Conservation (phyloP, 2,113 vertebrate genomes). For the Macquaria ambigua region DNA sequence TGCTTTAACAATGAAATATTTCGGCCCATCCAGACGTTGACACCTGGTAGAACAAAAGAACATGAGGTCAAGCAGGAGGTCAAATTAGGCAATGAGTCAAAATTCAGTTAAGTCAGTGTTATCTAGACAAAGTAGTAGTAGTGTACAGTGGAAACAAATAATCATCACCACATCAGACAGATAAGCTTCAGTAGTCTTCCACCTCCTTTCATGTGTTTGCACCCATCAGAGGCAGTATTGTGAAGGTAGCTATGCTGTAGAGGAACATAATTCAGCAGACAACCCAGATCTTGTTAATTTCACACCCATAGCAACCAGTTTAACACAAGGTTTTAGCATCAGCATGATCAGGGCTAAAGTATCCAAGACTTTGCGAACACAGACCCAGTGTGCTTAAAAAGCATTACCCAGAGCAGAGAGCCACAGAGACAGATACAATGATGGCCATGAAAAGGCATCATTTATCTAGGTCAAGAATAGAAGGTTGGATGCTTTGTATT, state of each 20-base stretch:
- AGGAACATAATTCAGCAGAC: slow-evolving; percentile 1
- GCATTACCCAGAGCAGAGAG: not conserved
- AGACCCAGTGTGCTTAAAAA: not conserved
- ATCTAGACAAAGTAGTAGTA: not conserved
- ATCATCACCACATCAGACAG: not conserved
- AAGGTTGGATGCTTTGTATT: slow-evolving; percentile 13
- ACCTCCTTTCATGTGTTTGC: not conserved
- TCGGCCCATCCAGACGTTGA: not conserved
- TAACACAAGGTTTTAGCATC: not conserved
- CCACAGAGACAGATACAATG: not conserved
- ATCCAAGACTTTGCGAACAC: slow-evolving; percentile 10
- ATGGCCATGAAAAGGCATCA: not conserved
- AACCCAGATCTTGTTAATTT: not conserved
- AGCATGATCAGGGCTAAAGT: not conserved
- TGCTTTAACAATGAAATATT: not conserved
- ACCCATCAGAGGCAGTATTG: not conserved
- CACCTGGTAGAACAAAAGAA: not conserved
- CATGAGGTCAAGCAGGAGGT: not conserved
- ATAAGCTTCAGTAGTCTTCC: no score
- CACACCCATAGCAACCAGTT: slow-evolving; percentile 3
- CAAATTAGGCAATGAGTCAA: not conserved
- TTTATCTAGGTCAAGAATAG: not conserved
- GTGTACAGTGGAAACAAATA: not conserved
- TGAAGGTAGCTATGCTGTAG: not conserved
- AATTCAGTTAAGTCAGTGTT: not conserved